Conservation (phyloP, 2,888 invertebrate species). For the Lithophane socia region DNA sequence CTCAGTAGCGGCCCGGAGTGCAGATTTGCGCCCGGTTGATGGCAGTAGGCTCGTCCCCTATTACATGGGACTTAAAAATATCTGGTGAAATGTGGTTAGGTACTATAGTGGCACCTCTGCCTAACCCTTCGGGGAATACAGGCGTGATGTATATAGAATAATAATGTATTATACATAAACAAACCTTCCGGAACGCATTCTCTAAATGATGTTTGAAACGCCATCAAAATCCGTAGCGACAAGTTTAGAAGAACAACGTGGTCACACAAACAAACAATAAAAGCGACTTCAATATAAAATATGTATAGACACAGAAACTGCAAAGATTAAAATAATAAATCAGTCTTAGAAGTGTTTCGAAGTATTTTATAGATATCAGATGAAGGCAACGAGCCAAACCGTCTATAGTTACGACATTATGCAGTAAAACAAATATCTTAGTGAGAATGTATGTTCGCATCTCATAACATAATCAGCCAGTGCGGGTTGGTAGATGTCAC, state of each 20-base stretch:
- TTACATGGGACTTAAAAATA: too few species aligned
- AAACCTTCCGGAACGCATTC: not conserved
- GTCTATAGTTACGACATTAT: constrained; percentile 48
- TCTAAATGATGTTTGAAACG: not conserved
- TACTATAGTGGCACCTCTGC: too few species aligned
- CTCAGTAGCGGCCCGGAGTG: too few species aligned
- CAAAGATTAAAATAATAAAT: constrained; percentile 38
- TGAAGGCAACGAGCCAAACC: constrained; percentile 53
- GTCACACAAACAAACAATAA: not conserved
- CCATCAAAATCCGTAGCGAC: not conserved
- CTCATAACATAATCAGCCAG: too few species aligned
- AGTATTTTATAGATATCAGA: constrained; percentile 33
- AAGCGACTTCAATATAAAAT: not conserved
- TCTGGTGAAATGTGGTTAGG: too few species aligned
- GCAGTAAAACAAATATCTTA: constrained; percentile 56
- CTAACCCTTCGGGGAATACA: too few species aligned
- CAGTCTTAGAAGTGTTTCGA: constrained; percentile 33
- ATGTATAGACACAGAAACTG: not conserved
- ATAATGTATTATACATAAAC: not conserved
- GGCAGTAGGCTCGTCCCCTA: too few species aligned
- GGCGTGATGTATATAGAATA: not conserved
- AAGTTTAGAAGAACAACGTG: not conserved
- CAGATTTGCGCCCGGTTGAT: too few species aligned
- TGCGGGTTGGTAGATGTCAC: too few species aligned
- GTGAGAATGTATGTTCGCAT: constrained; percentile 41